phyloP scores from a whole-genome alignment of 2,888 invertebrate species.

The Pycnomerus fuliginosus region DNA sequence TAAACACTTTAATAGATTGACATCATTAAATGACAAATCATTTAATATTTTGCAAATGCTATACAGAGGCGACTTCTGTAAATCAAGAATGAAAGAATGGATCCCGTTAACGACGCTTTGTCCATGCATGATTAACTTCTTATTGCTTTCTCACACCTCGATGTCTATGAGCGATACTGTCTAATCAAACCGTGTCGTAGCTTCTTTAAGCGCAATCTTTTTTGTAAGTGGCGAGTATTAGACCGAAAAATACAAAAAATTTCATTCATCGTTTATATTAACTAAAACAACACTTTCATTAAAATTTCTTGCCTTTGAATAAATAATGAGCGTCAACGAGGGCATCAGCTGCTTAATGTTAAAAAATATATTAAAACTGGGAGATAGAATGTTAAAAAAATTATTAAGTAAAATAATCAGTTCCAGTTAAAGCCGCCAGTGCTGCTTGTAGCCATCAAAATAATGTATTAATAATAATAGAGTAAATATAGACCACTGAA shows the following conservation, averaged over 20 bases:
- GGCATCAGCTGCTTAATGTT: too few species aligned
- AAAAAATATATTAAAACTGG: too few species aligned
- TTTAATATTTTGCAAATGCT: constrained; percentile 36
- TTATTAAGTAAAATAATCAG: too few species aligned
- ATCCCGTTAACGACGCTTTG: constrained; percentile 36
- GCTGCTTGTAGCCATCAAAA: too few species aligned
- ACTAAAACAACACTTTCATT: too few species aligned
- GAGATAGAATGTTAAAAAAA: too few species aligned
- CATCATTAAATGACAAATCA: constrained; percentile 42
- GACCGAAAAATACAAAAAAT: constrained; percentile 37
- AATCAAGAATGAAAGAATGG: constrained; percentile 29
- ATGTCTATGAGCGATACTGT: constrained; percentile 32
- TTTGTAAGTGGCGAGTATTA: constrained; percentile 29
- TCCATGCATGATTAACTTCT: constrained; percentile 44
- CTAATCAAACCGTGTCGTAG: constrained; percentile 37
- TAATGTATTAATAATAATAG: too few species aligned
- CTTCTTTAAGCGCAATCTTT: constrained; percentile 37
- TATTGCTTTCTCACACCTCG: constrained; percentile 46
- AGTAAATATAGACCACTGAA: too few species aligned
- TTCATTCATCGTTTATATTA: constrained; percentile 32
- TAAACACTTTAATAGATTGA: constrained; percentile 39
- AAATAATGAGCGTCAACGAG: too few species aligned
- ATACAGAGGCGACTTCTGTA: constrained; percentile 25
- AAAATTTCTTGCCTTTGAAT: too few species aligned
- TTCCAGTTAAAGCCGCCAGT: too few species aligned